Conservation (phyloP, 2,797 vertebrate genomes). For the Adelosebastes latens region DNA sequence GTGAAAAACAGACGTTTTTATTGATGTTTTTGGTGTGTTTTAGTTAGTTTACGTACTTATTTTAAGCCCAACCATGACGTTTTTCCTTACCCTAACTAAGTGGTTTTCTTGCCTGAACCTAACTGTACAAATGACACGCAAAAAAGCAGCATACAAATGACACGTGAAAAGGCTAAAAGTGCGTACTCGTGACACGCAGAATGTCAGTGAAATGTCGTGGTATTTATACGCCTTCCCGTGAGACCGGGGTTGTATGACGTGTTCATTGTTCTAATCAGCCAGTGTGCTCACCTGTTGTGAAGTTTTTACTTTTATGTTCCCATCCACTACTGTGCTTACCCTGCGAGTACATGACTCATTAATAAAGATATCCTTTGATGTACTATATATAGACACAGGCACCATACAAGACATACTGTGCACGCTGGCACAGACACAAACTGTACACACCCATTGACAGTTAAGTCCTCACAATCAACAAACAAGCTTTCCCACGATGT, state of each 20-base stretch:
- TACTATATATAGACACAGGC: conserved; percentile 39
- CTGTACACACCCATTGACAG: conserved; percentile 4
- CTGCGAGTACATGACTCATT: conserved; percentile 40
- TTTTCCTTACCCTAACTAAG: no score
- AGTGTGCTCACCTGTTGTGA: neutral
- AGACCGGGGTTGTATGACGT: neutral
- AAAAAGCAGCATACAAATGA: no score
- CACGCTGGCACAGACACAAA: conserved; percentile 18
- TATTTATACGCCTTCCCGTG: no score
- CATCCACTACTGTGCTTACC: conserved; percentile 1
- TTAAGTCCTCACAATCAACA: conserved; percentile 34
- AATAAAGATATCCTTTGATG: conserved; percentile 22
- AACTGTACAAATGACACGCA: no score
- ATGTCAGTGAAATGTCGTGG: no score
- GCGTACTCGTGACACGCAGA: no score
- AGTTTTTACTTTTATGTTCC: conserved; percentile 24
- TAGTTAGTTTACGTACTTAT: no score
- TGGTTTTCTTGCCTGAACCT: no score
- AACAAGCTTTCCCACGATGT: conserved; percentile 44
- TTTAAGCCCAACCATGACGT: no score
- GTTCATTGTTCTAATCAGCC: conserved; percentile 23
- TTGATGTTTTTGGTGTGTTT: no score
- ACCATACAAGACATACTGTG: conserved; percentile 14
- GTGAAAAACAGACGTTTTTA: no score
- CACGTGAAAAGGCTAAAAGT: no score